Evolutionary conservation across 2,888 invertebrate species (phyloP).

Genomic region (Aleiodes alternator): DNA sequence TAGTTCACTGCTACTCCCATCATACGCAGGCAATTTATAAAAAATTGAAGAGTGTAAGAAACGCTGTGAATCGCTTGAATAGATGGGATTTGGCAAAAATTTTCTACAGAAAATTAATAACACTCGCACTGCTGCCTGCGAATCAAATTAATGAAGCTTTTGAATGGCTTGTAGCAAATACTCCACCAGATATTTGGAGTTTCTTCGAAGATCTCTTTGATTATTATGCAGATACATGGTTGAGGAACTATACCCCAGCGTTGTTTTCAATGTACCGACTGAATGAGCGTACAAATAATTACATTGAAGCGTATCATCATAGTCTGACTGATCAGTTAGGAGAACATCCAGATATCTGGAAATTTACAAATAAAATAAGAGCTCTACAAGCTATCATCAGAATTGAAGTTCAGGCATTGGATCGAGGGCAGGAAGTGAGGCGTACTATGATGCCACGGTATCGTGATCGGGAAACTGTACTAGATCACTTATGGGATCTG

Average conservation of each 20-base stretch:
- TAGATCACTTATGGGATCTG: neutral
- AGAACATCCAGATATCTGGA: neutral
- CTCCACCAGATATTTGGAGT: neutral
- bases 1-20: constrained; percentile 24
- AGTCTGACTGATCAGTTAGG: neutral
- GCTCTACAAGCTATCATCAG: neutral
- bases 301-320: neutral
- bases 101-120: neutral
- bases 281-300: neutral
- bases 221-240: neutral
- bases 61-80: neutral
- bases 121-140: neutral
- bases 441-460: neutral
- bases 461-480: neutral
- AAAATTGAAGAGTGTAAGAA: neutral
- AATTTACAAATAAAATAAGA: neutral
- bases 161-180: neutral
- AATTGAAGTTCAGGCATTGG: neutral
- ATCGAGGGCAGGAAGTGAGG: neutral
- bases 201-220: neutral
- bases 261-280: neutral
- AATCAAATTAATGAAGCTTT: neutral
- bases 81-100: neutral
- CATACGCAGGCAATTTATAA: constrained; percentile 18
- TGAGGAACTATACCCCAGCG: neutral